Evolutionary conservation across 2,113 vertebrate genomes (phyloP).

Genomic region (Upupa epops): DNA sequence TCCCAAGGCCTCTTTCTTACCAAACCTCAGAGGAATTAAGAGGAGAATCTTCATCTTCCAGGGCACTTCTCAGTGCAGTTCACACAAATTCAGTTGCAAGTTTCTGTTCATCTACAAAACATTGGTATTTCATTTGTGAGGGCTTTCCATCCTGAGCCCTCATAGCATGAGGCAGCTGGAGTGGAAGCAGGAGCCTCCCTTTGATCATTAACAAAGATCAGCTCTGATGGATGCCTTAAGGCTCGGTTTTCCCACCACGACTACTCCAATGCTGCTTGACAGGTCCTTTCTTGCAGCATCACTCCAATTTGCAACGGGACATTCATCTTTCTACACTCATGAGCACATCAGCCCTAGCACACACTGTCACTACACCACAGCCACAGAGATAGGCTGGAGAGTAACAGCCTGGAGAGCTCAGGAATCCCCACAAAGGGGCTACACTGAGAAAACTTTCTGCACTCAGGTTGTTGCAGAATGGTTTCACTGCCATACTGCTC

Average conservation of each 20-base stretch:
- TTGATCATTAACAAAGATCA: conserved; percentile 5
- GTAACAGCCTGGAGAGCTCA: not conserved
- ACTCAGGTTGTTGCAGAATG: not conserved
- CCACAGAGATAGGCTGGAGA: not conserved
- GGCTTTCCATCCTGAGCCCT: not conserved
- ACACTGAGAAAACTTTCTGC: not conserved
- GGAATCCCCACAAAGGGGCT: not conserved
- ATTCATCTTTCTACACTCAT: conserved; percentile 10
- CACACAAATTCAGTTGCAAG: not conserved
- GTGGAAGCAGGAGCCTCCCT: not conserved
- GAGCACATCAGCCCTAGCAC: not conserved
- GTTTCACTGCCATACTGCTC: not conserved
- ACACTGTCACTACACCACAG: not conserved
- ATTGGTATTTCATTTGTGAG: not conserved
- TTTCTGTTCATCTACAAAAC: not conserved
- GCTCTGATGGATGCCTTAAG: conserved; percentile 9
- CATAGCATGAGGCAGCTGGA: not conserved
- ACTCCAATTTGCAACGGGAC: not conserved
- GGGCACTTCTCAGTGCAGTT: not conserved
- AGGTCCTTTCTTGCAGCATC: conserved; percentile 27
- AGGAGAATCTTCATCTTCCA: not conserved
- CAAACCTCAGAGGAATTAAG: not conserved
- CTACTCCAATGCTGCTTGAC: not conserved
- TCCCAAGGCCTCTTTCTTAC: not conserved
- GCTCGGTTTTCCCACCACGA: not conserved